Evolutionary conservation across 2,888 invertebrate genomes (phyloP), one percentile per base, ranked within the genome.

Genomic region (Clitarchus hookeri): DNA sequence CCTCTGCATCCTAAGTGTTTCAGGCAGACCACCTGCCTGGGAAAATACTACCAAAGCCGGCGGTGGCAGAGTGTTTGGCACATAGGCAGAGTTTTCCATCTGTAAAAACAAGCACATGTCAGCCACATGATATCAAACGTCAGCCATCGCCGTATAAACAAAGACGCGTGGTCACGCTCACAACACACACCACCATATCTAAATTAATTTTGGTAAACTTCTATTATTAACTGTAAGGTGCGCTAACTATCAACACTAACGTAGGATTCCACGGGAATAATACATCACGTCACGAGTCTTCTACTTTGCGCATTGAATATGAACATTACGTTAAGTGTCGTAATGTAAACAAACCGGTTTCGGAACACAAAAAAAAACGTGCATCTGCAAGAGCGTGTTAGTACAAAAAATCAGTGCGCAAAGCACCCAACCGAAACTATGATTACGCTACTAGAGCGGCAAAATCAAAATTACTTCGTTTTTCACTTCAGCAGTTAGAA

Each of bases 71-170:
- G 95, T 95, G 91, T 94, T 95, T 90, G 94, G 94, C 90, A 94
- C 94, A 92, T 95, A 95, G 89, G 95, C 94, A 91, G 95, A 95
- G 92, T 95, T 95, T 93, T 95, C 95, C 95, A 95, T 95, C 92
- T 92, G 91, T 90, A 92, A 91, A 65, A 65, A 65, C 19, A 65
- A 65, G 65, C 65, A 65, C 65, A 65, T 65, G 65, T 65, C 65
- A 65, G 65, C 65, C 65, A 65, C 65, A 65, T 65, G 65, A 65
- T 65, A 65, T 16, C 65, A 65, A 6, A 65, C 65, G 65, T 65
- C 65, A 65, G 19, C 11, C 65, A 65, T 65, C 19, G 65, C 16
- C 65, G 65, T 65, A 65, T 65, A 65, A 65, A 65, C 65, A 65
- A 65, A 65, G 65, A 23, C 65, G 65, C 65, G 65, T 65, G 65